Evolutionary conservation across 2,797 vertebrate genomes (phyloP).

Genomic region (Oceanodroma leucorhoa): DNA sequence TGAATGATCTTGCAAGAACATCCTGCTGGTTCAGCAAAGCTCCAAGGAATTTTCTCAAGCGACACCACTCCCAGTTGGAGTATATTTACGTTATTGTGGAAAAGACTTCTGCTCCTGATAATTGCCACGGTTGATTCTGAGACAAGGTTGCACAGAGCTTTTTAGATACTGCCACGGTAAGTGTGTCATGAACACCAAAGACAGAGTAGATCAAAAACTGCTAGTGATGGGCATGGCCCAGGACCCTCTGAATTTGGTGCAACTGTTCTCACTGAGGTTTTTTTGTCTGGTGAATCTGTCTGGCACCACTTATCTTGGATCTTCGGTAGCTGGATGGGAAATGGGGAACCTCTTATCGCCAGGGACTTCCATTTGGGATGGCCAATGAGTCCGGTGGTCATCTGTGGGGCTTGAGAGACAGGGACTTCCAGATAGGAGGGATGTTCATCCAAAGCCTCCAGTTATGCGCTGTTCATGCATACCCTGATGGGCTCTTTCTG

Average conservation of each 20-base stretch:
- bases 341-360: neutral
- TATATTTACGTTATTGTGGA: neutral
- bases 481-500: neutral
- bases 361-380: neutral
- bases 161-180: neutral
- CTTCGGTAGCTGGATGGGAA: neutral
- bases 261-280: neutral
- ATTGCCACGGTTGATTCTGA: neutral
- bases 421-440: neutral
- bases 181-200: neutral
- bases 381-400: neutral
- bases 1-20: slow-evolving; percentile 56
- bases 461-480: neutral
- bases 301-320: neutral
- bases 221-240: neutral
- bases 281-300: neutral
- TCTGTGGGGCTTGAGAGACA: neutral
- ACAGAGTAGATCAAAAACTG: neutral
- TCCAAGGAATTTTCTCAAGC: slow-evolving; percentile 50
- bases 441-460: neutral
- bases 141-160: neutral
- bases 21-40: slow-evolving; percentile 58
- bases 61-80: slow-evolving; percentile 12
- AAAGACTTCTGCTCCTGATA: neutral
- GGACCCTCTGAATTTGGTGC: neutral